These are phyloP conservation scores for Sebastes aleutianus DNA, from an alignment of 2,797 vertebrate genomes.

Conservation along the genomic window DNA sequence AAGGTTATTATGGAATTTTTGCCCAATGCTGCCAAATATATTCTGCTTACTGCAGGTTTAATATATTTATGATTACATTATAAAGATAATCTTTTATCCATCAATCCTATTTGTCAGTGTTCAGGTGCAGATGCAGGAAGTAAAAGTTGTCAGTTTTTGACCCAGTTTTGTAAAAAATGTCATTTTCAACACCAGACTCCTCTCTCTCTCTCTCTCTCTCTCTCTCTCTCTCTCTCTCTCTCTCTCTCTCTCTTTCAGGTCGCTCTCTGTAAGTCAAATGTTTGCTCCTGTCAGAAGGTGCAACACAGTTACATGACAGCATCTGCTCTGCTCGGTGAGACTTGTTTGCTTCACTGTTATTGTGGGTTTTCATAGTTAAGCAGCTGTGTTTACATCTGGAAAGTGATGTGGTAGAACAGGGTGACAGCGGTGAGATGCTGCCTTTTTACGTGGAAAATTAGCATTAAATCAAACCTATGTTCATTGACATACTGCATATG, in stretches of 20 bases:
- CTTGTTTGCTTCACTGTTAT: neutral
- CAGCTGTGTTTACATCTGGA: conserved; percentile 42
- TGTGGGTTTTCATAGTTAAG: conserved; percentile 9
- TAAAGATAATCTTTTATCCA: neutral
- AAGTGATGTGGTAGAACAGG: conserved; percentile 1
- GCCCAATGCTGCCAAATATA: too few relatives aligned
- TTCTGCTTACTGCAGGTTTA: too few relatives aligned
- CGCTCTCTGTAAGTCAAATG: neutral
- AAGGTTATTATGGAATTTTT: too few relatives aligned
- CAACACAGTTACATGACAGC: conserved; percentile 4
- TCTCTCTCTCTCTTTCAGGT: neutral
- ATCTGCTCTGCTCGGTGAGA: conserved; percentile 14
- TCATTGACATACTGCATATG: neutral
- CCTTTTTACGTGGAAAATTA: neutral
- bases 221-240: neutral
- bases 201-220: neutral
- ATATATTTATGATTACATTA: neutral
- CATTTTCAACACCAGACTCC: conserved; percentile 4
- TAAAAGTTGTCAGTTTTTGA: neutral
- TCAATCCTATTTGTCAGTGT: neutral
- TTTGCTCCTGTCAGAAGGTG: conserved; percentile 15
- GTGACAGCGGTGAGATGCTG: neutral
- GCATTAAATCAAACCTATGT: neutral
- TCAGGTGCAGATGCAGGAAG: neutral
- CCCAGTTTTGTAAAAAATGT: neutral